Evolutionary conservation across 2,797 vertebrate genomes (phyloP).

Genomic region (Tinamus major): DNA sequence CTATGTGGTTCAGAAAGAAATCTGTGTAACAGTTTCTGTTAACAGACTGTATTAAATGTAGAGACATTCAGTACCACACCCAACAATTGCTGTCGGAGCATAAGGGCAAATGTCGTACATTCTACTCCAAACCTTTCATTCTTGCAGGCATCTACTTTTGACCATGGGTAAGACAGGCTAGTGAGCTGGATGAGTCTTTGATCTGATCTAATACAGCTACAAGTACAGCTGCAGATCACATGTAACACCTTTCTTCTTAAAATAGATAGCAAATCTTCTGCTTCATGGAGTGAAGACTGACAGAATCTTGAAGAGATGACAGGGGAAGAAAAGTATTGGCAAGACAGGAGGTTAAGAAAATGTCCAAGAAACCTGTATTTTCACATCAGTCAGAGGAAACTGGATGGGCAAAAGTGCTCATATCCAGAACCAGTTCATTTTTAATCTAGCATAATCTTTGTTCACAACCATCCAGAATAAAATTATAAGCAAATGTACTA

Average conservation of each 20-base stretch:
- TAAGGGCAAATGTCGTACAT: background rate
- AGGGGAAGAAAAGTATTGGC: background rate
- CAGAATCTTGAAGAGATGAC: background rate
- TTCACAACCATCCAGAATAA: background rate
- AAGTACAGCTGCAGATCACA: background rate
- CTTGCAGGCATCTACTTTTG: background rate
- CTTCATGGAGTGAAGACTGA: background rate
- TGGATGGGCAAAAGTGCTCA: background rate
- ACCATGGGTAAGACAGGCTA: background rate
- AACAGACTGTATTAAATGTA: background rate
- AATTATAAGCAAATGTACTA: background rate
- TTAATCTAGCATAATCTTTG: background rate
- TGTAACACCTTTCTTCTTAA: background rate
- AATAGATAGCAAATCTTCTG: background rate
- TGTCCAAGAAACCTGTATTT: background rate
- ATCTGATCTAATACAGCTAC: background rate
- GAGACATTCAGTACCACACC: background rate
- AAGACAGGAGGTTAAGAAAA: background rate
- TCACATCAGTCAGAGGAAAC: background rate
- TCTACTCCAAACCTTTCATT: background rate
- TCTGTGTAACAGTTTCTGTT: background rate
- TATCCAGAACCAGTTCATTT: background rate
- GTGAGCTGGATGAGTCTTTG: background rate
- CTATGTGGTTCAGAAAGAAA: background rate
- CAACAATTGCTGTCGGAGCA: background rate